A percentile compares a stretch with the other conserved stretches of the same genome.
Conservation (phyloP, 2,888 invertebrate species). For the Hedychridium roseum region DNA sequence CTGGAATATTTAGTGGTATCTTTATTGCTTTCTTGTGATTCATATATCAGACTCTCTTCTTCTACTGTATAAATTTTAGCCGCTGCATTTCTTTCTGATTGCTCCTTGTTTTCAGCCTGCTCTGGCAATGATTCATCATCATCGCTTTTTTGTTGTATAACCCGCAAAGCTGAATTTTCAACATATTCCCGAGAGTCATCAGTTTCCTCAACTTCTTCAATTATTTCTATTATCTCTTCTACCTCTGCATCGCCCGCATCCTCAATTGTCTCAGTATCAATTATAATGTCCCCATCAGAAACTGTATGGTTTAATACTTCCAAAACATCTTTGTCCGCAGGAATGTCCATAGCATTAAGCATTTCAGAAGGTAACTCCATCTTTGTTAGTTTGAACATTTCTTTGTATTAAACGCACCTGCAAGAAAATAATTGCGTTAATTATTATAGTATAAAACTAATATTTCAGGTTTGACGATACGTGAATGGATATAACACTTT, state of each 20-base stretch:
- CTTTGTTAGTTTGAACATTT: background rate
- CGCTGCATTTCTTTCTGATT: constrained; percentile 16
- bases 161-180: no score
- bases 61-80: constrained; percentile 23
- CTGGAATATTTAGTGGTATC: constrained; percentile 8
- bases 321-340: constrained; percentile 37
- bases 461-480: no score
- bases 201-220: constrained; percentile 54
- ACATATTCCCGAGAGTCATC: constrained; percentile 11
- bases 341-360: constrained; percentile 28
- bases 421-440: no score
- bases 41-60: constrained; percentile 16
- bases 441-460: no score
- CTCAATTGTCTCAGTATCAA: constrained; percentile 44
- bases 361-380: constrained; percentile 34
- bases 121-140: constrained; percentile 9
- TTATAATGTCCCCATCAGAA: constrained; percentile 50
- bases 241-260: constrained; percentile 43
- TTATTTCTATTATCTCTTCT: constrained; percentile 58
- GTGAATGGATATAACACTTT: no score
- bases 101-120: constrained; percentile 5
- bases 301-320: constrained; percentile 45
- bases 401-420: no score
- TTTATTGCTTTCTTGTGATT: constrained; percentile 8
- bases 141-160: no score